Conservation (phyloP, 2,113 vertebrate genomes). For the Cavia porcellus region DNA sequence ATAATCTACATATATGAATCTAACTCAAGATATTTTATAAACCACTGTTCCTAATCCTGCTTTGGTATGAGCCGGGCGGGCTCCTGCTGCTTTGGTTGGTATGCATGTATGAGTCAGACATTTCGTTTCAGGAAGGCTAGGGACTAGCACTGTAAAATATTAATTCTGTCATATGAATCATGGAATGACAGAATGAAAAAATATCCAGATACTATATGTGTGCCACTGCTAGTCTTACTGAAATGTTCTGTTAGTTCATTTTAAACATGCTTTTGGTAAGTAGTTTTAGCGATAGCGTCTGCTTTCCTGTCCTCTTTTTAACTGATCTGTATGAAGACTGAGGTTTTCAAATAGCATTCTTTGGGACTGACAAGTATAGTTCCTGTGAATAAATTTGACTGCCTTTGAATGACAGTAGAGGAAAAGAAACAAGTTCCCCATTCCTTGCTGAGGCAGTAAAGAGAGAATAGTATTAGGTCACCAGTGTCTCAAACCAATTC, state of each 20-base stretch:
- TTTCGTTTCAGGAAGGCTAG: not conserved
- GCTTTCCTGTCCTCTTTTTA: slow-evolving; percentile 19
- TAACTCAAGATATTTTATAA: not conserved
- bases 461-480: not conserved
- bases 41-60: not conserved
- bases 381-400: slow-evolving; percentile 3
- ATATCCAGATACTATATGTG: not conserved
- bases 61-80: not conserved
- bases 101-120: too few species aligned
- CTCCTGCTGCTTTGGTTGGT: not conserved
- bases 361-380: not conserved
- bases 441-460: not conserved
- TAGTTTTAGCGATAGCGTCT: not conserved
- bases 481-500: not conserved
- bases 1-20: not conserved
- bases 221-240: not conserved
- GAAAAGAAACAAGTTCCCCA: not conserved
- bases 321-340: not conserved
- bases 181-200: not conserved
- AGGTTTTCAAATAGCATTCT: not conserved
- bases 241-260: slow-evolving; percentile 23
- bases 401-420: not conserved
- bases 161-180: not conserved
- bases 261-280: slow-evolving; percentile 5
- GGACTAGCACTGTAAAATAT: not conserved